phyloP scores from a whole-genome alignment of 2,797 vertebrate species.

The Rhincodon typus region DNA sequence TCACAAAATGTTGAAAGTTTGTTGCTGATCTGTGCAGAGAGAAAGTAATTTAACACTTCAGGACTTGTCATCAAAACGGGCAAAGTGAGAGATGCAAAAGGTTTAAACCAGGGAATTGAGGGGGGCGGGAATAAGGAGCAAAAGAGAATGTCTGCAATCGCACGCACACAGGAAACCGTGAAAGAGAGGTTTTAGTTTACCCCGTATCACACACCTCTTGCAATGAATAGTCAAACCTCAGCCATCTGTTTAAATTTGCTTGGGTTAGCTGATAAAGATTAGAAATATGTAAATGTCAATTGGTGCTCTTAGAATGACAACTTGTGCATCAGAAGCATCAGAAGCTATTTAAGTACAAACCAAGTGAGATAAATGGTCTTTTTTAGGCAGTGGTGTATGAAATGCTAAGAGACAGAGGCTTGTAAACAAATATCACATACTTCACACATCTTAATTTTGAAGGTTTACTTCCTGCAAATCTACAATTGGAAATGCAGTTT shows the following conservation, averaged over 20 bases:
- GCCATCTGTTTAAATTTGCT: not conserved
- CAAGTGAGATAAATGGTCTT: not conserved
- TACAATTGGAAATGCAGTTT: not conserved
- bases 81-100: not conserved
- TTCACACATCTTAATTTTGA: no score
- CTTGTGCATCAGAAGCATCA: not conserved
- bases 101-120: not conserved
- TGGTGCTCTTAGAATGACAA: no score
- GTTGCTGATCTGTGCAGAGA: not conserved
- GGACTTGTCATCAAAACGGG: not conserved
- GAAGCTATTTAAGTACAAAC: not conserved
- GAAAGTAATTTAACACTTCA: not conserved
- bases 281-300: no score
- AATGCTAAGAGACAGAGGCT: not conserved
- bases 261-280: not conserved
- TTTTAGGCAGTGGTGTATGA: not conserved
- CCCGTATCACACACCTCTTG: not conserved
- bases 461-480: not conserved
- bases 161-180: not conserved
- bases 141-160: not conserved
- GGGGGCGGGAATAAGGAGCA: not conserved
- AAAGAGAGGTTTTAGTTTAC: not conserved
- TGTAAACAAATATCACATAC: no score
- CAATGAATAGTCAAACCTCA: not conserved
- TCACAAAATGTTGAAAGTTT: not conserved